These are phyloP conservation scores for Latrodectus geometricus DNA, from an alignment of 1,140 invertebrate genomes.

Conservation along the genomic window DNA sequence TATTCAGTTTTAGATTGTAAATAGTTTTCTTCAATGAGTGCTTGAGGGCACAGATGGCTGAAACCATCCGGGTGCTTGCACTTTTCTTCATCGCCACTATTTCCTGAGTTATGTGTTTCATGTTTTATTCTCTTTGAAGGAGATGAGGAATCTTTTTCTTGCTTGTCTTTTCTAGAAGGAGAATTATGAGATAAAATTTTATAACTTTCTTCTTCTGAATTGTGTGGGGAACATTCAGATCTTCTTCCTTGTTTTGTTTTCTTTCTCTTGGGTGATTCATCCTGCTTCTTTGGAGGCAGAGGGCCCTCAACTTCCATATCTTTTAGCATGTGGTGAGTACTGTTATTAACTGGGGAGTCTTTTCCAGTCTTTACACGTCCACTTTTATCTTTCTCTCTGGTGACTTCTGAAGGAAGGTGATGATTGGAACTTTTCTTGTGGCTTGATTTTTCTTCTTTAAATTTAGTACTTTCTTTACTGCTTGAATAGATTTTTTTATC, in stretches of 20 bases:
- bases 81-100: neutral
- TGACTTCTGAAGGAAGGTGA: neutral
- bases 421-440: neutral
- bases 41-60: constrained; percentile 43
- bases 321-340: neutral
- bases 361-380: neutral
- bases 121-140: neutral
- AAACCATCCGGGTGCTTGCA: constrained; percentile 49
- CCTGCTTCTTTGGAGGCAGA: neutral
- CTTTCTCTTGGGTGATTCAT: neutral
- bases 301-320: neutral
- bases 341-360: neutral
- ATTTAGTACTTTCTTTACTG: neutral
- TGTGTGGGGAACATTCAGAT: neutral
- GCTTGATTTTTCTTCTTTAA: constrained; percentile 3
- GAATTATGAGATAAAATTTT: neutral
- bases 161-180: neutral
- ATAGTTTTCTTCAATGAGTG: constrained; percentile 16
- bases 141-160: neutral
- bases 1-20: constrained; percentile 22
- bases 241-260: neutral
- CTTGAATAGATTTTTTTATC: neutral
- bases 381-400: neutral
- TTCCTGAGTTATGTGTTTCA: neutral
- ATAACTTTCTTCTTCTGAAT: neutral